Evolutionary conservation across 2,888 invertebrate genomes (phyloP).

Genomic region (Cryptophagus acutangulus): DNA sequence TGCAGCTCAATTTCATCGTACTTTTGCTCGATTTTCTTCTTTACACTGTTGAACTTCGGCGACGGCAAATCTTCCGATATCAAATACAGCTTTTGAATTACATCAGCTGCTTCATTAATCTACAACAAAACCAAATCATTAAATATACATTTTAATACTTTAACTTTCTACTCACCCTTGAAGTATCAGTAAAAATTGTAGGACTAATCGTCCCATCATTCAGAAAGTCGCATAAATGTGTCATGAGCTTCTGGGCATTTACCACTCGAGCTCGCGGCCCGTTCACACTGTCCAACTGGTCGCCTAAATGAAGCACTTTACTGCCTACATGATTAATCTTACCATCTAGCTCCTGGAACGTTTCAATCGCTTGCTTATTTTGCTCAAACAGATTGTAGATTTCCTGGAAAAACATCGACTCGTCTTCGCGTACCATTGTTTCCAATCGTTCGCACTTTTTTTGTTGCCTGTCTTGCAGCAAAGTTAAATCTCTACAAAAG

Average conservation of each 20-base stretch:
- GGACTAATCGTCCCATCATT: conserved; percentile 79
- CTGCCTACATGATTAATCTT: conserved; percentile 96
- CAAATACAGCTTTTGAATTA: conserved; percentile 92
- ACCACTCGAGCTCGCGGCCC: conserved; percentile 90
- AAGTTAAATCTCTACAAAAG: conserved; percentile 53
- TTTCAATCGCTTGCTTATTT: conserved; percentile 80
- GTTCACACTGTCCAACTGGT: conserved; percentile 94
- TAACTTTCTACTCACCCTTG: conserved; percentile 46
- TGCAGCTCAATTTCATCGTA: conserved; percentile 86
- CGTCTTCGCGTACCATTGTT: conserved; percentile 77
- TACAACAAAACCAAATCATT: conserved; percentile 37
- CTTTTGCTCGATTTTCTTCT: conserved; percentile 79
- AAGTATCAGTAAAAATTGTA: conserved; percentile 80
- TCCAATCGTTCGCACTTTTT: conserved; percentile 82
- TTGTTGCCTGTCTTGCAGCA: conserved; percentile 78
- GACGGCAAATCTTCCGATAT: conserved; percentile 92
- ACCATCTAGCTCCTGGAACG: conserved; percentile 89
- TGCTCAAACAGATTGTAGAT: conserved; percentile 77
- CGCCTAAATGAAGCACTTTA: conserved; percentile 96
- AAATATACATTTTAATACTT: neutral
- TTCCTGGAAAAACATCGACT: conserved; percentile 75
- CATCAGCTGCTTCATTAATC: conserved; percentile 93
- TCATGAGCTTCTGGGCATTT: conserved; percentile 90
- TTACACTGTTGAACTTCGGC: conserved; percentile 79
- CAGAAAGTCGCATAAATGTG: conserved; percentile 88